Base-by-base conservation (phyloP, 2,113 vertebrate species). In the Rostratula benghalensis region DNA sequence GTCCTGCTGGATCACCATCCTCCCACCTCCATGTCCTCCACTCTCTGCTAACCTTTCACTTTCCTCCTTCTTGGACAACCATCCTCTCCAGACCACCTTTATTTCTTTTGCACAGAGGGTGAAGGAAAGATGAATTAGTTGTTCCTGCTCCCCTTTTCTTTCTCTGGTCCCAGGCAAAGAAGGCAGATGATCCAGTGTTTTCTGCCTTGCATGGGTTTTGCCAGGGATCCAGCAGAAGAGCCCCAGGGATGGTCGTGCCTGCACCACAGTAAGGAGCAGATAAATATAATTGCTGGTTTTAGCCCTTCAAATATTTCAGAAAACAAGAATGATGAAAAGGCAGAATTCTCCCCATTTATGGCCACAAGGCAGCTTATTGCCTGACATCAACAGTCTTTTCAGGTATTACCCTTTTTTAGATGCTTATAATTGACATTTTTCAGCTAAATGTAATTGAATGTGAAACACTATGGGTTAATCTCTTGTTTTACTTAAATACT, bases 361-460 rank as follows among this genome's bases (percentile, higher is more conserved):
- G 39, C 6, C 79, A 33, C 77, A 67, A 50, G 89, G 30, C 33
- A 68, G 22, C n/a, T 93, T 95, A 82, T 87, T 83, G 53, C 46
- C 54, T n/a, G 19, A 70, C 31, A 77, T 53, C 12, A 53, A 79
- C 50, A 65, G 77, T 74, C 50, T 87, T 71, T 19, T 67, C 74
- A 64, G 16, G 5, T 95, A 96, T 91, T 87, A 74, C 18, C 2
- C 31, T 56, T 89, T 92, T 90, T 77, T 21, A 33, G 1, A 23
- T 24, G 35, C 83, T 93, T 82, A 51, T 74, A 95, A 89, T 83
- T 89, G 57, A 51, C 37, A 61, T 59, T 63, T 86, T n/a, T 31
- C 31, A 80, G 25, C 21, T 92, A 95, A 85, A 56, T 75, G 9
- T 53, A 91, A 81, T 63, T 75, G 16, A 45, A 84, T 80, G 41